Base-by-base conservation (phyloP, 1,140 invertebrate genomes). In the Metopolophium dirhodum region DNA sequence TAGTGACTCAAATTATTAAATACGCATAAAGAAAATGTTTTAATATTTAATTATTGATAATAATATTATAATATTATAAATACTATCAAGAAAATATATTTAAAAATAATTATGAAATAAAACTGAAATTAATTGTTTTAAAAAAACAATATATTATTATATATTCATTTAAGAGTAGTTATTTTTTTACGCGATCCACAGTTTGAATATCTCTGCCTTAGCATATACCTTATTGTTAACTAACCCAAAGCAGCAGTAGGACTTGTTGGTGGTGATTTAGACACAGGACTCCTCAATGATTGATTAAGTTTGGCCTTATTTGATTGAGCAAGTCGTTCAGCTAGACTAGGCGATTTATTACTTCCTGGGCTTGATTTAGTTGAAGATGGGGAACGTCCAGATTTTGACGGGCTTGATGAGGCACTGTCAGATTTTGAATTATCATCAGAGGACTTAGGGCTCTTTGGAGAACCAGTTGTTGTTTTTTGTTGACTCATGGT, bases 311-410 rank as follows among this genome's bases (percentile, higher is more conserved):
- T 92, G 30, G n/a, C 91, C 23, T 82, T 77, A 37, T 77, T 83
- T 37, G 91, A 92, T 54, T 92, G 91, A 85, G 91, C 91, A 86
- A 93, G 91, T 93, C 91, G 51, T 86, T 93, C 91, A 86, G 49
- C 35, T 30, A 93, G 47, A 57, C n/a, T n/a, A 51, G 85, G 35
- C 22, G 91, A 57, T 54, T 93, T 93, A 37, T 9, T 91, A 77
- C 57, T 83, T 85, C 45, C 35, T 20, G 82, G 82, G 18, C 91
- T 93, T 45, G 91, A 85, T n/a, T 93, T 93, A 20, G 35, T 20
- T 41, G 82, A 86, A 86, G 91, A 85, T 49, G 90, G 90, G 14
- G 49, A 93, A 54, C 68, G 26, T 92, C 77, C 91, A 83, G 82
- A 85, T 86, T 86, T 93, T 22, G 82, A 57, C 26, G 82, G 37